These are phyloP conservation scores for Diorhabda sublineata DNA, from an alignment of 1,140 invertebrate genomes.

Conservation along the genomic window DNA sequence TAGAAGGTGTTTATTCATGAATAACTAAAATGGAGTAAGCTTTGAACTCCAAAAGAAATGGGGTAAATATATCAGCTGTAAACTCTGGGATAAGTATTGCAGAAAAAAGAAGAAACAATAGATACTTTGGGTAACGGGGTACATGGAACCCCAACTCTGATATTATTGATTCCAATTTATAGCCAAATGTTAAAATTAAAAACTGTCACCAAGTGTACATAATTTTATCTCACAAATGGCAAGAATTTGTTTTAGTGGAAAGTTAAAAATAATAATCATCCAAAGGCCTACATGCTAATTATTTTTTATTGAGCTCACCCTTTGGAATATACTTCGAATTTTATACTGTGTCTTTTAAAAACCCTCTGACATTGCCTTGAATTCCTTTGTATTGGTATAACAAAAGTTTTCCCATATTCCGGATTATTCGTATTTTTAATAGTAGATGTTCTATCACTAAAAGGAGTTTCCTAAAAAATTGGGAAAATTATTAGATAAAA, in stretches of 20 bases:
- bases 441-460: slow-evolving; percentile 69
- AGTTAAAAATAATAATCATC: not conserved
- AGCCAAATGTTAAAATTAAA: not conserved
- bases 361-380: slow-evolving; percentile 74
- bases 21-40: too few relatives aligned
- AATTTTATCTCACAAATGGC: not conserved
- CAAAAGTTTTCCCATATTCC: slow-evolving; percentile 77
- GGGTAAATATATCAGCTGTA: too few relatives aligned
- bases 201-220: not conserved
- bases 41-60: too few relatives aligned
- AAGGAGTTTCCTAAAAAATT: slow-evolving; percentile 66
- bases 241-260: not conserved
- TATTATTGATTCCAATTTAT: not conserved
- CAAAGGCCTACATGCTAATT: not conserved
- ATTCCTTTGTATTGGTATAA: slow-evolving; percentile 73
- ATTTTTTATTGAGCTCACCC: slow-evolving; percentile 63
- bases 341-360: slow-evolving; percentile 84
- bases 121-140: not conserved
- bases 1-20: too few relatives aligned
- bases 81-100: not conserved
- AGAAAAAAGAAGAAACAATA: not conserved
- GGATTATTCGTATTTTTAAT: slow-evolving; percentile 86
- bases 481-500: not conserved
- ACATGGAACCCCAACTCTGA: not conserved
- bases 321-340: slow-evolving; percentile 88